Evolutionary conservation across 2,888 invertebrate genomes (phyloP).

Genomic region (Congeria kusceri): DNA sequence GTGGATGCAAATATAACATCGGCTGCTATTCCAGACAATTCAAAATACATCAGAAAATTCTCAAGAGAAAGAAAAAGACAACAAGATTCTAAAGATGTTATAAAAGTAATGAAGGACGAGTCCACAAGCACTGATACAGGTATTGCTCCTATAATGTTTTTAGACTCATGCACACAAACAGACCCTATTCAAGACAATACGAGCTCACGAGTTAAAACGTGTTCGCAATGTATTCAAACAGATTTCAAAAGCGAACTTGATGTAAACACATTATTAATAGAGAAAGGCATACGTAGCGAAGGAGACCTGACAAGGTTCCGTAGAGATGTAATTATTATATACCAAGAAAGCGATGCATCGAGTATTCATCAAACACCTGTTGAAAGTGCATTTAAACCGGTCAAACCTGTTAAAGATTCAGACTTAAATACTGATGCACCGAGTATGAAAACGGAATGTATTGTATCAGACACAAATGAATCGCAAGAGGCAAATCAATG

Average conservation of each 20-base stretch:
- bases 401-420: too few species aligned
- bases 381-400: conserved; percentile 27
- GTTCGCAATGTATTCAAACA: neutral
- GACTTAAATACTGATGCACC: too few species aligned
- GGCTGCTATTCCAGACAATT: neutral
- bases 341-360: neutral
- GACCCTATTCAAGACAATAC: neutral
- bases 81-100: conserved; percentile 16
- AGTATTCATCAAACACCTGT: conserved; percentile 4
- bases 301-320: neutral
- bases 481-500: neutral
- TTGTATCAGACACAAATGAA: neutral
- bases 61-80: conserved; percentile 12
- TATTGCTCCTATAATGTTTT: neutral
- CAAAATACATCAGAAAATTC: conserved; percentile 16
- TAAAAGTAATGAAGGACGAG: neutral
- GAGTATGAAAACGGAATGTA: neutral
- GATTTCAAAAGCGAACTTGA: neutral
- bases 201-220: neutral
- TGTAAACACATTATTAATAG: neutral
- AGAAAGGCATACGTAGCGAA: neutral
- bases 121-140: neutral
- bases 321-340: conserved; percentile 23
- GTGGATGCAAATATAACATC: too few species aligned
- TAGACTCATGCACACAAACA: neutral